These are phyloP conservation scores for Palythoa caribaeorum DNA, from an alignment of 92 coral and sea anemone species.

Conservation along the genomic window DNA sequence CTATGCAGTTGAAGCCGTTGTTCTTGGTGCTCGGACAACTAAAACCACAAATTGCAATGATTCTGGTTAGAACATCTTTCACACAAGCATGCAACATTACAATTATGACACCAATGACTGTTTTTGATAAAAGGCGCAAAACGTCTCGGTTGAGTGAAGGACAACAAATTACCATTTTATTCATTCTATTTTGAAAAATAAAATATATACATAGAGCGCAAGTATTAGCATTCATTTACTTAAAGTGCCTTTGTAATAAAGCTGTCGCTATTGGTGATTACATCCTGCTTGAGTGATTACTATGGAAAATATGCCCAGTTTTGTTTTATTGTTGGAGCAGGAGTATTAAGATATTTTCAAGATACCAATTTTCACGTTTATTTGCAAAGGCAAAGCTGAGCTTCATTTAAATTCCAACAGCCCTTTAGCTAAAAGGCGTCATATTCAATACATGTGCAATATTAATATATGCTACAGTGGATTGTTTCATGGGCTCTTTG, in stretches of 20 bases:
- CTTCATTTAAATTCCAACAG: too few species aligned
- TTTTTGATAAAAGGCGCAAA: slow-evolving; percentile 43
- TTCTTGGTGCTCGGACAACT: not conserved
- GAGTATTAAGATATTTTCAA: too few species aligned
- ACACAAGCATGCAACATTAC: not conserved
- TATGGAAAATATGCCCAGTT: not conserved
- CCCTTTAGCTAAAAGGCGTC: too few species aligned
- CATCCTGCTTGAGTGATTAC: not conserved
- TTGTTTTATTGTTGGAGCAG: not conserved
- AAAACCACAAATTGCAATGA: not conserved
- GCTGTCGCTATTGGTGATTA: not conserved
- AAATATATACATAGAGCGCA: slow-evolving; percentile 1
- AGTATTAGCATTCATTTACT: slow-evolving; percentile 30
- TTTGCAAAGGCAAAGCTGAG: too few species aligned
- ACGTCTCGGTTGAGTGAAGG: slow-evolving; percentile 38
- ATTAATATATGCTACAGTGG: too few species aligned
- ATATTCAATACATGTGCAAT: too few species aligned
- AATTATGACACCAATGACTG: not conserved
- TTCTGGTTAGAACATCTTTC: not conserved
- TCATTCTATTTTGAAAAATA: not conserved
- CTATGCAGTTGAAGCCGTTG: not conserved
- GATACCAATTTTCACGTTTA: too few species aligned
- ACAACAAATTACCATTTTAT: not conserved
- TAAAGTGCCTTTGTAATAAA: not conserved
- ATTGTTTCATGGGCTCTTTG: too few species aligned